phyloP scores from a whole-genome alignment of 2,888 invertebrate genomes.

The Aspidiotus rigidus region DNA sequence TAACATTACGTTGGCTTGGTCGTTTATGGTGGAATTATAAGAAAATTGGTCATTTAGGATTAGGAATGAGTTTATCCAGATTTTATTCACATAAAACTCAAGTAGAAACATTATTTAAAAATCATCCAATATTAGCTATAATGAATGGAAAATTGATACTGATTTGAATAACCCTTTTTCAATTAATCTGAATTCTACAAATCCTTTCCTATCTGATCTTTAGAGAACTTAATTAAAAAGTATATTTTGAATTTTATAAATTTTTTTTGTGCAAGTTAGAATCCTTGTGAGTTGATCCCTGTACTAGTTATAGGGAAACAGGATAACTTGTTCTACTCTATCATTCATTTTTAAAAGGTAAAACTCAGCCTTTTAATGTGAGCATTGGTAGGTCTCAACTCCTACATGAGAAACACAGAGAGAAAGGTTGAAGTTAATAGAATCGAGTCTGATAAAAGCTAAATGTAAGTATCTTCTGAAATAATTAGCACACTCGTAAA shows the following conservation, averaged over 20 bases:
- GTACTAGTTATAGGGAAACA: too few species aligned
- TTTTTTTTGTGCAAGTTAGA: not conserved
- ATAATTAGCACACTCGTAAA: too few species aligned
- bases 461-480: too few species aligned
- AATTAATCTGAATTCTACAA: not conserved
- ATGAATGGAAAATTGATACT: not conserved
- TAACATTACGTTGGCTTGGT: not conserved
- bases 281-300: not conserved
- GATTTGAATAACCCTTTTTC: not conserved
- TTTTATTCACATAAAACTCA: not conserved
- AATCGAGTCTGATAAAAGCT: too few species aligned
- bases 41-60: not conserved
- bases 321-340: too few species aligned
- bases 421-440: too few species aligned
- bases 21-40: not conserved
- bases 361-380: too few species aligned
- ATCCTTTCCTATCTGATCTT: not conserved
- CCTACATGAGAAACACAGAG: too few species aligned
- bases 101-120: not conserved
- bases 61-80: not conserved
- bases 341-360: too few species aligned
- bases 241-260: too few species aligned
- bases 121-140: not conserved
- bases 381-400: too few species aligned
- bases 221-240: not conserved